These are phyloP conservation scores for Plectrocnemia conspersa DNA, from an alignment of 1,140 invertebrate genomes.

Conservation along the genomic window DNA sequence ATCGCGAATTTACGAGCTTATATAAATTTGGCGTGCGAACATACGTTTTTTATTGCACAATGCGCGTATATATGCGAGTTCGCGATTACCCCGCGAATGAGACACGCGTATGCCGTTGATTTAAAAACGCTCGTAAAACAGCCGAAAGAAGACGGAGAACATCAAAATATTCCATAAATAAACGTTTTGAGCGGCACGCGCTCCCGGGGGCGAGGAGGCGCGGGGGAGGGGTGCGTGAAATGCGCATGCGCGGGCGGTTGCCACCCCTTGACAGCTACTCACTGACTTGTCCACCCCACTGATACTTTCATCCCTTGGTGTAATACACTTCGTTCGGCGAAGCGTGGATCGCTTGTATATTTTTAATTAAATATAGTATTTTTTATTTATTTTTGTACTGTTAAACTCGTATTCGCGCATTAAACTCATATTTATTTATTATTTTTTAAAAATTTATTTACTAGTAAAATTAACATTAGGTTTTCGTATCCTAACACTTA, in stretches of 20 bases:
- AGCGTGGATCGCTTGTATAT: too few species aligned
- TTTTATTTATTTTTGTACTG: too few species aligned
- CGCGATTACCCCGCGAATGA: conserved; percentile 17
- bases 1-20: conserved; percentile 8
- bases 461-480: too few species aligned
- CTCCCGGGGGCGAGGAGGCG: background rate
- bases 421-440: too few species aligned
- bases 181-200: conserved; percentile 1
- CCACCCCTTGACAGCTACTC: too few species aligned
- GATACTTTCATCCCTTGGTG: too few species aligned
- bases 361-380: too few species aligned
- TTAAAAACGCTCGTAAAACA: conserved; percentile 33
- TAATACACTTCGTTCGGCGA: too few species aligned
- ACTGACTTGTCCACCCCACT: too few species aligned
- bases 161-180: conserved; percentile 34
- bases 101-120: conserved; percentile 34
- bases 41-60: background rate
- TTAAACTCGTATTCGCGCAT: too few species aligned
- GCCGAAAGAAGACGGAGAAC: conserved; percentile 22
- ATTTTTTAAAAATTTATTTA: too few species aligned
- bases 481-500: too few species aligned
- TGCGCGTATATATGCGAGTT: background rate
- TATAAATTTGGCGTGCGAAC: background rate
- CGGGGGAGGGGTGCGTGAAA: background rate
- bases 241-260: conserved; percentile 13